Conservation (phyloP, 2,797 vertebrate species). For the Oryzias dopingdopingensis region DNA sequence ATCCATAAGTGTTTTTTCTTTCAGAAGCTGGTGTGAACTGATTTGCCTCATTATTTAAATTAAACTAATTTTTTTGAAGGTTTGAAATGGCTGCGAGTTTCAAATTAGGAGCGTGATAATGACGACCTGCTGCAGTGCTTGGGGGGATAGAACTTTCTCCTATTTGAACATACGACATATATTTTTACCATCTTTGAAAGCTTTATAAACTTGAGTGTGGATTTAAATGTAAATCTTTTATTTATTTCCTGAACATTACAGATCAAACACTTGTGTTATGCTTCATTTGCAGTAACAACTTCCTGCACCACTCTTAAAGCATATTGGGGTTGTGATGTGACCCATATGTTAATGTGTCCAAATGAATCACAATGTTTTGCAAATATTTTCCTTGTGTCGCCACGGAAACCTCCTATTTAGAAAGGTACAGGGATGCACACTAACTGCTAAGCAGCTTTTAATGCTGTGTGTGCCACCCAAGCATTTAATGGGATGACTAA, state of each 20-base stretch:
- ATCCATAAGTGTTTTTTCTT: slow-evolving; percentile 35
- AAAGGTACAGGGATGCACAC: slow-evolving; percentile 24
- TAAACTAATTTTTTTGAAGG: slow-evolving; percentile 45
- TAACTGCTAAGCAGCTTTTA: slow-evolving; percentile 12
- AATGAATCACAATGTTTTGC: slow-evolving; percentile 5
- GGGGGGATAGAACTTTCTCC: neutral
- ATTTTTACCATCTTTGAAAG: neutral
- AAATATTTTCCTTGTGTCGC: neutral
- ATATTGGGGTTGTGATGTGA: neutral
- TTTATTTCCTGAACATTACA: neutral
- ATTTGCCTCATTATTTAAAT: slow-evolving; percentile 57
- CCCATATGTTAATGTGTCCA: slow-evolving; percentile 3
- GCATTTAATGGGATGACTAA: slow-evolving; percentile 32
- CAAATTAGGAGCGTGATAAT: slow-evolving; percentile 51
- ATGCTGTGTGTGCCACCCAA: slow-evolving; percentile 26
- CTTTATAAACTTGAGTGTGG: neutral
- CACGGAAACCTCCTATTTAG: neutral
- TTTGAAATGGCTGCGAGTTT: slow-evolving; percentile 36
- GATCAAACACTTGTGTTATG: neutral
- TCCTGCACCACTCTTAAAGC: slow-evolving; percentile 2
- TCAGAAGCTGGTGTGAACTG: slow-evolving; percentile 40
- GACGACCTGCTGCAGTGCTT: slow-evolving; percentile 29
- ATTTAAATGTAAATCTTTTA: neutral
- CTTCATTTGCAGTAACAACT: neutral
- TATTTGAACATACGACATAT: slow-evolving; percentile 12